Conservation (phyloP, 2,113 vertebrate genomes). For the Neomonachus schauinslandi region DNA sequence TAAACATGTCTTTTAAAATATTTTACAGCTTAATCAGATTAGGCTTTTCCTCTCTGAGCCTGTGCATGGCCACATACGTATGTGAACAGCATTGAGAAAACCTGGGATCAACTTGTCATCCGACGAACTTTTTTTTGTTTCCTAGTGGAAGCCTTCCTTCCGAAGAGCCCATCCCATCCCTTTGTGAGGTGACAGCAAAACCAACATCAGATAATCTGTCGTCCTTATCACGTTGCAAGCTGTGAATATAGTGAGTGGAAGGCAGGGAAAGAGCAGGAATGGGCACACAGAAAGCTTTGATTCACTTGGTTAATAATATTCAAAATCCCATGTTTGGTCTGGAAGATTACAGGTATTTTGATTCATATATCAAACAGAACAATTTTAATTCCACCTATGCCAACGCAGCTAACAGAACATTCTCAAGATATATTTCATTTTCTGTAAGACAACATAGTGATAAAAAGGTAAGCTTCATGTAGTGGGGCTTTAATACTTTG, state of each 20-base stretch:
- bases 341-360: constrained; percentile 48
- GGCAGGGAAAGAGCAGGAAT: neutral
- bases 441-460: constrained; percentile 64
- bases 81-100: neutral
- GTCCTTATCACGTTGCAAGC: neutral
- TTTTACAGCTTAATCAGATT: neutral
- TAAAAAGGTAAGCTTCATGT: constrained; percentile 49
- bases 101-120: neutral
- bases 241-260: neutral
- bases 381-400: constrained; percentile 62
- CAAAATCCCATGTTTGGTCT: constrained; percentile 36
- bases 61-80: neutral
- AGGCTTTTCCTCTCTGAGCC: neutral
- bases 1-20: neutral
- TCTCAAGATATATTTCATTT: constrained; percentile 66
- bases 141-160: neutral
- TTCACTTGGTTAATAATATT: constrained; percentile 30
- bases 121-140: neutral
- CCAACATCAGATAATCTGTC: neutral
- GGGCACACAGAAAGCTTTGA: neutral
- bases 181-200: neutral
- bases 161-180: neutral
- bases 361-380: constrained; percentile 54
- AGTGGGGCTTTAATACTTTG: constrained; percentile 70
- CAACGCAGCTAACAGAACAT: constrained; percentile 56